Evolutionary conservation across 2,888 invertebrate genomes (phyloP).

Genomic region (Acronicta psi): DNA sequence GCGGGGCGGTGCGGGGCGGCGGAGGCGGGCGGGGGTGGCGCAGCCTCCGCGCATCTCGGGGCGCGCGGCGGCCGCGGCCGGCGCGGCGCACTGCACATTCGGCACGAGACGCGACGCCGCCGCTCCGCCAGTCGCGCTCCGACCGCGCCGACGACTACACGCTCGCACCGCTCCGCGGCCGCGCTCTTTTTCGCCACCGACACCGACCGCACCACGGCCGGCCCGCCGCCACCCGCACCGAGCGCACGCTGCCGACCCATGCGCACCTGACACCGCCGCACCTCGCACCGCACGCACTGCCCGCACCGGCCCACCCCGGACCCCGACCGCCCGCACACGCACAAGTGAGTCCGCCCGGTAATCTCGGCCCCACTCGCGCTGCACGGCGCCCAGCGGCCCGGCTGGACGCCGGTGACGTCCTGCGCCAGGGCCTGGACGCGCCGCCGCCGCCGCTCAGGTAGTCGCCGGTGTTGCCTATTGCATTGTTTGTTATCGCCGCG

Average conservation of each 20-base stretch:
- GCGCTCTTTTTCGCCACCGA: constrained; percentile 46
- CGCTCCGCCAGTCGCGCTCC: constrained; percentile 70
- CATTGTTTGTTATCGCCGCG: constrained; percentile 2
- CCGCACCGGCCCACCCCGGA: constrained; percentile 48
- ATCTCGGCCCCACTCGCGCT: not conserved
- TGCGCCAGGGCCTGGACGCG: not conserved
- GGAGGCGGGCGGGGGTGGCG: constrained; percentile 54
- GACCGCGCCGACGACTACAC: constrained; percentile 62
- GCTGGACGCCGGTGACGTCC: not conserved
- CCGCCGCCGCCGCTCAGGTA: constrained; percentile 34
- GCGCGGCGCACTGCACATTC: constrained; percentile 26
- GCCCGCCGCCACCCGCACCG: constrained; percentile 45
- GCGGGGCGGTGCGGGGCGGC: constrained; percentile 26
- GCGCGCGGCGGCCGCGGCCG: constrained; percentile 48
- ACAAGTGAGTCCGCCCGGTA: constrained; percentile 70
- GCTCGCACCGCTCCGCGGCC: constrained; percentile 32
- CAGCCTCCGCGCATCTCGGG: constrained; percentile 72
- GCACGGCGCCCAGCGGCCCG: no score
- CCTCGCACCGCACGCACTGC: constrained; percentile 55
- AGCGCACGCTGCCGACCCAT: constrained; percentile 63
- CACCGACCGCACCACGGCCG: constrained; percentile 47
- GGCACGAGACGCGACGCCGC: constrained; percentile 23
- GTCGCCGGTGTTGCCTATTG: not conserved
- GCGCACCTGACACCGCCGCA: constrained; percentile 77
- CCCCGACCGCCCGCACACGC: constrained; percentile 58